Percentiles rank a stretch among this genome's conserved stretches.
phyloP scores from a whole-genome alignment of 2,113 vertebrate genomes.

The Salvelinus sp. region DNA sequence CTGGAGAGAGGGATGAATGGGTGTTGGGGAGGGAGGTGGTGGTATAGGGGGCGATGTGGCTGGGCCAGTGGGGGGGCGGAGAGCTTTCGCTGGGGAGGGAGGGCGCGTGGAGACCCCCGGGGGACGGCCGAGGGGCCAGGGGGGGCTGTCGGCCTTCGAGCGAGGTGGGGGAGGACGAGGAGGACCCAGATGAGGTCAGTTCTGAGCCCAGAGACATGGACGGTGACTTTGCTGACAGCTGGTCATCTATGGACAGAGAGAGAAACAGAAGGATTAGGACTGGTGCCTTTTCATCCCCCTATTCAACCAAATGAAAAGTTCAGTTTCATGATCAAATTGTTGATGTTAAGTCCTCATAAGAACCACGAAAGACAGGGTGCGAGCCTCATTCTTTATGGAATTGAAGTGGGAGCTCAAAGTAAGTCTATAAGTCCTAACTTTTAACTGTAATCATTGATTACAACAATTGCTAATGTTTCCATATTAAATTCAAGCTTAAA shows the following conservation, averaged over 20 bases:
- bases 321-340: slow-evolving; percentile 2
- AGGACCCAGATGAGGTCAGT: slow-evolving; percentile 73
- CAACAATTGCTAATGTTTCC: slow-evolving; percentile 37
- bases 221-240: slow-evolving; percentile 73
- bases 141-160: slow-evolving; percentile 76
- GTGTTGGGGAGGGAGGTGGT: slow-evolving; percentile 74
- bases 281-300: slow-evolving; percentile 2
- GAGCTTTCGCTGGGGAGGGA: slow-evolving; percentile 78
- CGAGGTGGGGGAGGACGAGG: slow-evolving; percentile 72
- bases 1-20: slow-evolving; percentile 79
- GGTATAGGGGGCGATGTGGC: slow-evolving; percentile 72
- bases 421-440: not conserved
- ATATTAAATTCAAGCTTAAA: slow-evolving; percentile 28
- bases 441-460: slow-evolving; percentile 1
- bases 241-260: slow-evolving; percentile 67
- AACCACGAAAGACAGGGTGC: no score
- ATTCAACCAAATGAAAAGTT: slow-evolving; percentile 10
- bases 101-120: slow-evolving; percentile 77
- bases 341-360: not conserved
- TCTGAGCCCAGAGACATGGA: slow-evolving; percentile 73
- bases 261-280: slow-evolving; percentile 17
- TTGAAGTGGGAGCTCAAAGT: not conserved
- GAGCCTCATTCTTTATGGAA: not conserved
- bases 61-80: slow-evolving; percentile 76
- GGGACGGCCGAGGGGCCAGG: slow-evolving; percentile 76